A percentile compares a stretch with the other conserved stretches of the same genome.
Conservation (phyloP, 2,797 vertebrate genomes). For the Nyctalus aviator region DNA sequence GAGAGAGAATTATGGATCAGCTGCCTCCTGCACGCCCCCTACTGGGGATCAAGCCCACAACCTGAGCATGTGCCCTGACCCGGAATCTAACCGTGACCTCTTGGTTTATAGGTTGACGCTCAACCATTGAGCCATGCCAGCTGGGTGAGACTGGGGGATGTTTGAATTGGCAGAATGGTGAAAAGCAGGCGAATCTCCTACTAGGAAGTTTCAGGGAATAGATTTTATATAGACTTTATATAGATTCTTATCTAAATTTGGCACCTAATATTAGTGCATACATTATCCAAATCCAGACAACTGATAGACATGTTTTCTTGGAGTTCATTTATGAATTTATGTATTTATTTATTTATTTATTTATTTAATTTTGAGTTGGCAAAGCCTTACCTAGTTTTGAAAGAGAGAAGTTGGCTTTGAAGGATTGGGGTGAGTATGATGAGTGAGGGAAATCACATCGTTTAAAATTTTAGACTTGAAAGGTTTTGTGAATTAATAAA, state of each 20-base stretch:
- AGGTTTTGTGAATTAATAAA: background rate
- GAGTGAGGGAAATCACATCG: background rate
- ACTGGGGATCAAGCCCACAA: too few species aligned
- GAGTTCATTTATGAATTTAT: background rate
- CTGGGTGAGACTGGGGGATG: background rate
- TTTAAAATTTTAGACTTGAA: background rate
- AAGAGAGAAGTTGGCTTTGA: background rate
- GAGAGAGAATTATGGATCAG: too few species aligned
- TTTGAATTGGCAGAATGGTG: background rate
- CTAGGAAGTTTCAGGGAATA: conserved; percentile 38
- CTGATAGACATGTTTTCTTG: conserved; percentile 55
- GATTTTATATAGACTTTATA: conserved; percentile 15
- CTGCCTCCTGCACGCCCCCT: too few species aligned
- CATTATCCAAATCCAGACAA: conserved; percentile 57
- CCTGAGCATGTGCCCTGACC: too few species aligned
- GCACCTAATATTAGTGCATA: background rate
- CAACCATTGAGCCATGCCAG: too few species aligned
- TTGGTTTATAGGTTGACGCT: too few species aligned
- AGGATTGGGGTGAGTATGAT: background rate
- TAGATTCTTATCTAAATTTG: conserved; percentile 62
- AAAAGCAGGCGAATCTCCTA: background rate
- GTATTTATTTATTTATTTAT: background rate
- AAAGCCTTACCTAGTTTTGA: conserved; percentile 5
- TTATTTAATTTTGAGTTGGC: background rate
- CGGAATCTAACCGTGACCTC: too few species aligned